A percentile compares a stretch with the other conserved stretches of the same genome.
Conservation (phyloP, 2,113 vertebrate species). For the Galeopterus variegatus region DNA sequence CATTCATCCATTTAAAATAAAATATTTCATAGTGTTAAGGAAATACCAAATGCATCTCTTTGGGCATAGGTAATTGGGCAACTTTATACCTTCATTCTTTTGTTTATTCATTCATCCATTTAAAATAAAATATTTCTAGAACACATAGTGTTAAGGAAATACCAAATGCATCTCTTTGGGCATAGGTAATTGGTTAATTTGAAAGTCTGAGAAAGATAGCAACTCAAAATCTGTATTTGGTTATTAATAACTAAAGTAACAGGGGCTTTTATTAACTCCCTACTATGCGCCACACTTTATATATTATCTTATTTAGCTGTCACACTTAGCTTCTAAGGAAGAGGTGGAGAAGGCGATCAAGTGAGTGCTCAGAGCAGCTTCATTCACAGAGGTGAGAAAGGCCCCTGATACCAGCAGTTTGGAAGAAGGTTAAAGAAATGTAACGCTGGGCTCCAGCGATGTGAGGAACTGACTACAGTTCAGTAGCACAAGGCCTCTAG, state of each 20-base stretch:
- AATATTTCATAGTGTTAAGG: too few relatives aligned
- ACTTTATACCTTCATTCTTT: neutral
- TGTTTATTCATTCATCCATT: neutral
- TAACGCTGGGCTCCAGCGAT: neutral
- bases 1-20: constrained; percentile 24
- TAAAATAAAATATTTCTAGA: constrained; percentile 46
- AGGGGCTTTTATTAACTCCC: constrained; percentile 2
- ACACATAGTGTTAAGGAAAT: neutral
- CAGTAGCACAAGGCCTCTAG: too few relatives aligned
- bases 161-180: neutral
- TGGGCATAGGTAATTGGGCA: neutral
- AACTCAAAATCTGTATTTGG: neutral
- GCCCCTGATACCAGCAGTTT: neutral
- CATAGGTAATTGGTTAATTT: neutral
- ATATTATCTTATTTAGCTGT: neutral
- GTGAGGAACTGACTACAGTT: neutral
- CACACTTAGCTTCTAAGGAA: neutral
- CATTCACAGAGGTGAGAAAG: neutral
- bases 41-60: neutral
- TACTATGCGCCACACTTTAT: neutral
- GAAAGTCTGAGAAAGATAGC: constrained; percentile 12
- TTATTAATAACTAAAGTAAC: neutral
- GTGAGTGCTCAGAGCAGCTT: too few relatives aligned
- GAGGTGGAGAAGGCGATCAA: neutral
- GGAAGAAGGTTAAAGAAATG: neutral